phyloP scores from a whole-genome alignment of 2,797 vertebrate genomes.

The Brachymystax lenok region DNA sequence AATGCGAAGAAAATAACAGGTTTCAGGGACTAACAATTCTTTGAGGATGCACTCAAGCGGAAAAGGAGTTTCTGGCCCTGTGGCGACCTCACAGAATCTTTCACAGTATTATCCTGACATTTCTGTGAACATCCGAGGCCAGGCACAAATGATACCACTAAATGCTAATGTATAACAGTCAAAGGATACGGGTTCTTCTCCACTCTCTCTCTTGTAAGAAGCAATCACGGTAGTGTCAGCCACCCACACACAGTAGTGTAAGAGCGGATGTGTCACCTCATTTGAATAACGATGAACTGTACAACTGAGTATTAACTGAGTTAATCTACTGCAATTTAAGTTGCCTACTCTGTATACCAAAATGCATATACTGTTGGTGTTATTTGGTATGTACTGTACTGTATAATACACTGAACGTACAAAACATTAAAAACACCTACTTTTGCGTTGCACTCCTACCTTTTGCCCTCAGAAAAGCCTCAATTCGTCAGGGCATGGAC shows the following conservation, averaged over 20 bases:
- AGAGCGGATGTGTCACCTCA: slow-evolving; percentile 61
- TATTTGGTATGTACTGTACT: slow-evolving; percentile 4
- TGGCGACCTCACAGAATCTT: slow-evolving; percentile 2
- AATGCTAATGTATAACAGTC: slow-evolving; percentile 29
- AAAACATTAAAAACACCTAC: too few species aligned
- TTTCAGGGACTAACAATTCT: slow-evolving; percentile 13
- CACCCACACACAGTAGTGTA: slow-evolving; percentile 58
- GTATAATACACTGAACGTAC: background rate
- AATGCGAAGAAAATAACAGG: background rate
- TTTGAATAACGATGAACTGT: slow-evolving; percentile 58
- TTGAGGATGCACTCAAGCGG: slow-evolving; percentile 1
- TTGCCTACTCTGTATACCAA: slow-evolving; percentile 27
- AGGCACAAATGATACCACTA: slow-evolving; percentile 29
- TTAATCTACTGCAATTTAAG: slow-evolving; percentile 66
- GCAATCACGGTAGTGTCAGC: slow-evolving; percentile 50
- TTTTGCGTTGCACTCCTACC: too few species aligned
- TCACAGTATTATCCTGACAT: slow-evolving; percentile 7
- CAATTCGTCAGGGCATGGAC: too few species aligned
- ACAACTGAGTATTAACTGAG: too few species aligned
- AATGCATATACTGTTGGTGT: background rate
- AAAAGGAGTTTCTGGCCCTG: slow-evolving; percentile 23
- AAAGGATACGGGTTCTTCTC: slow-evolving; percentile 1
- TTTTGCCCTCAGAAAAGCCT: too few species aligned
- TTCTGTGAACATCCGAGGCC: slow-evolving; percentile 28
- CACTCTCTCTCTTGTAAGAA: slow-evolving; percentile 29